Evolutionary conservation across 1,140 invertebrate species (phyloP).

Genomic region (Leucophenga varia): DNA sequence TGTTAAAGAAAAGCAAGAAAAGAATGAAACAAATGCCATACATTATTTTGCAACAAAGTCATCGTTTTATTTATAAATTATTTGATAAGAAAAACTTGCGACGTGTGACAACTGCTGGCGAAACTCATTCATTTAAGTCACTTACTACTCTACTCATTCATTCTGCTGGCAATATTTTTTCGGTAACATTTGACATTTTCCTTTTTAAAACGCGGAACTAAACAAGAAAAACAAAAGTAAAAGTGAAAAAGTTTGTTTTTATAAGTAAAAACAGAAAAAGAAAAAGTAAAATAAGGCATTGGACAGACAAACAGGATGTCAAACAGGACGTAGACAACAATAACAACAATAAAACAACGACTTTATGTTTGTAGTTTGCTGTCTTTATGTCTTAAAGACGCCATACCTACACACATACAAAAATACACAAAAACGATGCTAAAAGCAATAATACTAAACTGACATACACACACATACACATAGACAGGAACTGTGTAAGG

Average conservation of each 20-base stretch:
- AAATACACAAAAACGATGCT: constrained; percentile 54
- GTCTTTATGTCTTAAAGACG: constrained; percentile 50
- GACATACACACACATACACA: too few species aligned
- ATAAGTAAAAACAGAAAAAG: constrained; percentile 4
- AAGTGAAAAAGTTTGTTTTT: constrained; percentile 35
- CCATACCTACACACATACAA: too few species aligned
- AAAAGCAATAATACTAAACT: constrained; percentile 53
- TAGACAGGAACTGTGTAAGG: too few species aligned
- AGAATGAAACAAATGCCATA: too few species aligned
- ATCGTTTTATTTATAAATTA: too few species aligned
- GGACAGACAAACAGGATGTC: too few species aligned
- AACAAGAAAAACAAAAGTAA: constrained; percentile 46
- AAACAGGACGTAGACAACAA: too few species aligned
- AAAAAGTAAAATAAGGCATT: background rate
- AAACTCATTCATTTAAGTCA: constrained; percentile 41
- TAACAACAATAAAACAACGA: too few species aligned
- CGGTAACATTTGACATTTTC: constrained; percentile 52
- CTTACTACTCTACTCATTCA: constrained; percentile 22
- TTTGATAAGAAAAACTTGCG: constrained; percentile 2
- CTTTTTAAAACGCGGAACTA: too few species aligned
- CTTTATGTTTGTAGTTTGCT: constrained; percentile 40
- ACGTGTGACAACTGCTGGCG: constrained; percentile 25
- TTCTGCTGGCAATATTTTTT: constrained; percentile 44
- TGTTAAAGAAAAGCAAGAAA: too few species aligned
- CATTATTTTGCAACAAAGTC: too few species aligned